Conservation (phyloP, 2,888 invertebrate species). For the Papilio gigon region DNA sequence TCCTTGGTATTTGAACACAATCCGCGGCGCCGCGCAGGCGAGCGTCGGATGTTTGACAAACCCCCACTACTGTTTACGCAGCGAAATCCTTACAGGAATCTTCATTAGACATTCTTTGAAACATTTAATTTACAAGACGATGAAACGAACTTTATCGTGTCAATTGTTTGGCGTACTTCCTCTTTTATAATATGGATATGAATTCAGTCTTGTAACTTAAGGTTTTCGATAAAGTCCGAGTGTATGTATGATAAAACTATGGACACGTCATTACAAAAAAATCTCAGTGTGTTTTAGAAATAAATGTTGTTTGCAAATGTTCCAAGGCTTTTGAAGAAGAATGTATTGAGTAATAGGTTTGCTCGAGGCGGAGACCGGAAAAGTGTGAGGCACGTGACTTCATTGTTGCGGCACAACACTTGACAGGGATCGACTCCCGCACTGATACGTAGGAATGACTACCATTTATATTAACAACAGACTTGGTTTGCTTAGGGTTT, state of each 20-base stretch:
- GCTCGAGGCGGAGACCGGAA: not conserved
- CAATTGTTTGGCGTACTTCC: too few relatives aligned
- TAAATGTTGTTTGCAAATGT: not conserved
- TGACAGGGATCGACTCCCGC: not conserved
- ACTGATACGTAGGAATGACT: conserved; percentile 6
- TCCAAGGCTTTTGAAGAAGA: not conserved
- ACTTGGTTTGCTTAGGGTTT: not conserved
- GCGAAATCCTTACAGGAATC: conserved; percentile 50
- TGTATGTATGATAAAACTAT: too few relatives aligned
- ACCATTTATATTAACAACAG: not conserved
- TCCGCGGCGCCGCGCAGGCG: conserved; percentile 36
- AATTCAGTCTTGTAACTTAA: too few relatives aligned
- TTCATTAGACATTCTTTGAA: conserved; percentile 46
- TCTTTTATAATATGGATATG: too few relatives aligned
- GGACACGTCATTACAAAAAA: too few relatives aligned
- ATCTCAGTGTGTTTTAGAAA: not conserved
- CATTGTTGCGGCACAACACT: conserved; percentile 20
- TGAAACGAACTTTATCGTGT: too few relatives aligned
- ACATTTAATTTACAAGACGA: conserved; percentile 6
- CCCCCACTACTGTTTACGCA: conserved; percentile 53
- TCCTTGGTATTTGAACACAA: conserved; percentile 55
- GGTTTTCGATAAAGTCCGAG: too few relatives aligned
- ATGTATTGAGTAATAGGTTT: conserved; percentile 21
- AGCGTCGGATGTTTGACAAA: conserved; percentile 41
- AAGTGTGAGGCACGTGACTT: conserved; percentile 29